phyloP scores from a whole-genome alignment of 2,113 vertebrate genomes.

The Tyto alba region DNA sequence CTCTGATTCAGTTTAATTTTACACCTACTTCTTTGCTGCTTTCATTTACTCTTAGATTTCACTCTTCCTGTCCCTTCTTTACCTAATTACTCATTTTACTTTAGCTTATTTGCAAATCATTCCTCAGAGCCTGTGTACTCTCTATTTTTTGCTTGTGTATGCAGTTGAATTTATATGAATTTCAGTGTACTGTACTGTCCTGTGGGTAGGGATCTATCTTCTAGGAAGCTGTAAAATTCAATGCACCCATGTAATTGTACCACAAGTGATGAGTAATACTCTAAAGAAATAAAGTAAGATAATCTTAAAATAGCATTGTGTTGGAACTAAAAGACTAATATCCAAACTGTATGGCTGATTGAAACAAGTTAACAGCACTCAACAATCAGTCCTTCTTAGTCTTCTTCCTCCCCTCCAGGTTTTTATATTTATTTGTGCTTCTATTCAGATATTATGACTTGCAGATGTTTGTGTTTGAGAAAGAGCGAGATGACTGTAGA shows the following conservation, averaged over 20 bases:
- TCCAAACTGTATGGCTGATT: not conserved
- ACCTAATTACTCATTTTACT: not conserved
- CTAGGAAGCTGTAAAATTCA: not conserved
- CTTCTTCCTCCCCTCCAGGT: accelerated
- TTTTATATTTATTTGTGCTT: not conserved
- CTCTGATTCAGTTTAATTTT: not conserved
- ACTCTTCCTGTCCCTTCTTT: not conserved
- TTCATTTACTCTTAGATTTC: not conserved
- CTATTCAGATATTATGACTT: not conserved
- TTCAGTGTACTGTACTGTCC: not conserved
- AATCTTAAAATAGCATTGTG: not conserved
- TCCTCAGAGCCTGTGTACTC: not conserved
- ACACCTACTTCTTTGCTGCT: not conserved
- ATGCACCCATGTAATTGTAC: not conserved
- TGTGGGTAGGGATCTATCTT: not conserved
- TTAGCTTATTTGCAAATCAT: not conserved
- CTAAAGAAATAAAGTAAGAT: not conserved
- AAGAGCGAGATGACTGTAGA: not conserved
- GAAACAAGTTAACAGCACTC: not conserved
- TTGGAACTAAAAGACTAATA: not conserved
- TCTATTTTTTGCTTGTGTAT: not conserved
- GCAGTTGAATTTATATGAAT: not conserved
- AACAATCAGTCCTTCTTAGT: not conserved
- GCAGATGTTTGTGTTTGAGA: not conserved
- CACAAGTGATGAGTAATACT: not conserved